phyloP scores from a whole-genome alignment of 2,113 vertebrate genomes.

The Rhadina sibilatrix region DNA sequence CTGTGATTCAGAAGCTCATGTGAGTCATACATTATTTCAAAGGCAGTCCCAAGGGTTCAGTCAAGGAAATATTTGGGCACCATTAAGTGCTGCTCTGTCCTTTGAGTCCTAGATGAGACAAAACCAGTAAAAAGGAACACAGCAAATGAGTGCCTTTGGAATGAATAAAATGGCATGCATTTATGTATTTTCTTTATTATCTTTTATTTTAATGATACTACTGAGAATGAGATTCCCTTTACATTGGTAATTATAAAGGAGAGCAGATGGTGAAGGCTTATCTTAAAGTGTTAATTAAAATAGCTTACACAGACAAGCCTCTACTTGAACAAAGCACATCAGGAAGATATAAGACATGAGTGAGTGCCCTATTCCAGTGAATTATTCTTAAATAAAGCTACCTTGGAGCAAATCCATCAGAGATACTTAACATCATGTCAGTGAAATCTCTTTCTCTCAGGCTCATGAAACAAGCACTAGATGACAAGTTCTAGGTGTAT shows the following conservation, averaged over 20 bases:
- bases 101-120: conserved; percentile 36
- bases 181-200: conserved; percentile 44
- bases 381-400: background rate
- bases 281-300: conserved; percentile 75
- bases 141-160: background rate
- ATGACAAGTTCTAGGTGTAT: background rate
- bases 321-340: conserved; percentile 40
- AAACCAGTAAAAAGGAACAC: conserved; percentile 16
- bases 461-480: background rate
- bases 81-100: background rate
- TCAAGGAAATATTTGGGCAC: conserved; percentile 33
- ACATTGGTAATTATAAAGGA: conserved; percentile 68
- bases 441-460: background rate
- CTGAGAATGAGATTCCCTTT: conserved; percentile 43
- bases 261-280: conserved; percentile 72
- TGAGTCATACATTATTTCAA: conserved; percentile 41
- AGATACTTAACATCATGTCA: background rate
- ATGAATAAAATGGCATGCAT: conserved; percentile 4
- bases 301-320: conserved; percentile 48
- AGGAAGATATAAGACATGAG: background rate
- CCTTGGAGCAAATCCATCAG: background rate
- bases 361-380: background rate
- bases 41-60: conserved; percentile 2
- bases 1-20: conserved; percentile 1
- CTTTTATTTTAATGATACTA: conserved; percentile 66